Percentiles rank a stretch among this genome's conserved stretches.
Conservation (phyloP, 2,797 vertebrate species). For the Pantherophis vulpinus region DNA sequence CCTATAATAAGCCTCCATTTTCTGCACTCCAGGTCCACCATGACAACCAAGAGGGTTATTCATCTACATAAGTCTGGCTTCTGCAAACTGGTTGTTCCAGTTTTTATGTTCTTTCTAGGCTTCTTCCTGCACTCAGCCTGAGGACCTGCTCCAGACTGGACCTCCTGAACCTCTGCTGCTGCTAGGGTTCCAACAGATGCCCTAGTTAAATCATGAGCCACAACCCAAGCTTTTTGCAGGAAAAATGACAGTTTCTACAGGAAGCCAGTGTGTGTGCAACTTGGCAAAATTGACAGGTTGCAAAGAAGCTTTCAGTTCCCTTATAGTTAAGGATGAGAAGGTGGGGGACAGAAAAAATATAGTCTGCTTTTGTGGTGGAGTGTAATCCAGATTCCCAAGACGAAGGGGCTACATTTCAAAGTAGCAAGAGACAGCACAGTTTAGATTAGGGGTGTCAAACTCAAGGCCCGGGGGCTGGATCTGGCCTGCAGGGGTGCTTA, state of each 20-base stretch:
- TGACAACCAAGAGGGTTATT: neutral
- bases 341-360: neutral
- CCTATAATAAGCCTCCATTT: neutral
- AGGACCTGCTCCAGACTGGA: neutral
- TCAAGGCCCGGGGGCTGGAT: no score
- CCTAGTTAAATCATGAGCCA: no score
- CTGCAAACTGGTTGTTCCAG: neutral
- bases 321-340: neutral
- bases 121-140: neutral
- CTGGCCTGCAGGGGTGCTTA: no score
- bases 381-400: neutral
- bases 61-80: neutral
- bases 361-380: neutral
- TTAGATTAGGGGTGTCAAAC: neutral
- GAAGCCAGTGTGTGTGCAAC: neutral
- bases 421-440: neutral
- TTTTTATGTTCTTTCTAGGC: neutral
- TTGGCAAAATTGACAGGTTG: neutral
- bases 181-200: no score
- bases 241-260: neutral
- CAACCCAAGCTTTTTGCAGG: neutral
- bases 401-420: neutral
- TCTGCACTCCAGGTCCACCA: neutral
- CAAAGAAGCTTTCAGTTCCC: neutral
- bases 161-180: neutral